Base-by-base conservation (phyloP, 2,797 vertebrate species). In the Anguilla marmorata region DNA sequence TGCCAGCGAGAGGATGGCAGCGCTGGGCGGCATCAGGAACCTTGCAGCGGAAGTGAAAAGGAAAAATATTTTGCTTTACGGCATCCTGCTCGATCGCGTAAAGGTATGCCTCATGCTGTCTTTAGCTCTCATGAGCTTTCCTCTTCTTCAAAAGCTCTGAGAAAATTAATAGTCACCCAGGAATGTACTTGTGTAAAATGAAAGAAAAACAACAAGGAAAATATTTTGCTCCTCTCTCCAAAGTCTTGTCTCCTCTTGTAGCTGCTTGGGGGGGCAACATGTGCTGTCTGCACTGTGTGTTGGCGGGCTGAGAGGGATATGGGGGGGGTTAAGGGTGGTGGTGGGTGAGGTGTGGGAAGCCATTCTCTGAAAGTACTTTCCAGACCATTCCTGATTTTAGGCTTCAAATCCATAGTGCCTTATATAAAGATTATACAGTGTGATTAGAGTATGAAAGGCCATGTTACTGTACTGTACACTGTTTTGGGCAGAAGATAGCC, bases 31-130 rank as follows among this genome's bases (percentile, higher is more conserved):
- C 0, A 90, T 98, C 63, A 95, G 91, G 89, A 93, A 94, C 48
- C 93, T 97, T 90, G 96, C 98, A 90, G 94, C 94, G 0, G 93
- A 96, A 91, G 91, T 94, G 21, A 96, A 95, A 91, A 95, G 91
- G 88, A 92, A 90, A 88, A 98, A 98, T 90, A 91, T 98, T 94
- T 96, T 98, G 72, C 91, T 98, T 89, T 98, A 96, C 85, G 96
- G 96, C 72, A 93, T 99, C 88, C 93, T 96, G 92, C 92, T 99
- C 66, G 93, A 92, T 72, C 94, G 92, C 91, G 92, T 95, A 74
- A 92, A 97, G 98, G 98, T 99, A 96, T 87, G 95, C 85, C 88
- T 69, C 48, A 37, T 50, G 37, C 82, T 27, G 76, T 72, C 82
- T 27, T 72, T 0, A 2, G 30, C 87, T 21, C 88, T 83, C 66